Evolutionary conservation across 2,888 invertebrate genomes (phyloP).

Genomic region (Furcula furcula): DNA sequence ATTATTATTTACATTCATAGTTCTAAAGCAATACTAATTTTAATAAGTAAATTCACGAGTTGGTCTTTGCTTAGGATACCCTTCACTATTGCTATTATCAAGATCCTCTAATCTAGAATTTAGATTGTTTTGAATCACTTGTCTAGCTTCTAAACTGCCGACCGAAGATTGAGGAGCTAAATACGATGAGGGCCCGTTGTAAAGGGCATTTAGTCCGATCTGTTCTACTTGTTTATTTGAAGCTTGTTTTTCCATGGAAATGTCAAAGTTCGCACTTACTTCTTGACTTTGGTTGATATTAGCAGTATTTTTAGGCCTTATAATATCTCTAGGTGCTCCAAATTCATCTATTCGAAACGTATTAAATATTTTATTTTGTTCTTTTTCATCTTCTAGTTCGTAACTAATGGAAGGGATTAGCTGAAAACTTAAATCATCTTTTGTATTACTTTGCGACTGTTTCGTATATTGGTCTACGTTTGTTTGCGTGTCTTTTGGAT

Average conservation of each 20-base stretch:
- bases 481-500: conserved; percentile 22
- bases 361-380: conserved; percentile 57
- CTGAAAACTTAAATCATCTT: conserved; percentile 49
- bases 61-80: conserved; percentile 55
- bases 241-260: conserved; percentile 47
- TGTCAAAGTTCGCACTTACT: conserved; percentile 49
- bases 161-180: conserved; percentile 66
- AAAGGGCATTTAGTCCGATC: conserved; percentile 44
- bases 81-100: conserved; percentile 43
- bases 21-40: conserved; percentile 1
- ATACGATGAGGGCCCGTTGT: conserved; percentile 70
- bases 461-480: conserved; percentile 22
- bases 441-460: conserved; percentile 26
- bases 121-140: conserved; percentile 35
- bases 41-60: conserved; percentile 49
- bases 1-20: background rate
- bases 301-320: conserved; percentile 25
- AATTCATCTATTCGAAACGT: conserved; percentile 58
- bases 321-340: conserved; percentile 46
- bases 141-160: conserved; percentile 50
- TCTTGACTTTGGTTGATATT: conserved; percentile 34
- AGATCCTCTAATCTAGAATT: conserved; percentile 62
- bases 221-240: conserved; percentile 34
- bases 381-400: conserved; percentile 59
- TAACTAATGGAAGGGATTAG: conserved; percentile 65